Base-by-base conservation (phyloP, 2,888 invertebrate genomes). In the Andrena bucephala region DNA sequence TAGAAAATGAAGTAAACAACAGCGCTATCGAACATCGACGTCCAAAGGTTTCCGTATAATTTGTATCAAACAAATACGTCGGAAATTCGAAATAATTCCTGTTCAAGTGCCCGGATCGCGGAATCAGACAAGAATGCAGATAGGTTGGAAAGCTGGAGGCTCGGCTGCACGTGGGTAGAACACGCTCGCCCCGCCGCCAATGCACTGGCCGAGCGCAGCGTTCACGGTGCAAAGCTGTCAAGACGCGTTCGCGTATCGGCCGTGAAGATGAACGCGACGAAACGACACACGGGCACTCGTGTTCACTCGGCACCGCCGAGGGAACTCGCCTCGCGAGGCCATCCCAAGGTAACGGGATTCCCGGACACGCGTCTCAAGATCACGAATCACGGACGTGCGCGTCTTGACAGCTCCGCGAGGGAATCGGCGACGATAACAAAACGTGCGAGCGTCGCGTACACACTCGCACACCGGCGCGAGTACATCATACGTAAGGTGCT, bases 161-260 rank as follows among this genome's bases (percentile, higher is more conserved):
- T 62, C 65, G 72, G 66, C 54, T 62, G 70, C 85, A 85, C 85
- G 85, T 85, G 85, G 85, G 75, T 36, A 73, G 81, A 85, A 65
- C 80, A 70, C 59, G 76, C 31, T 50, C 31, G 54, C 54, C 36
- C 69, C 77, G 60, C 67, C 71, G 27, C 66, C 63, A 59, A 70
- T 57, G 36, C 67, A 65, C 62, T 10, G 65, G 7, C 31, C 52
- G 20, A 54, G 54, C 36, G 13, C 48, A 31, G 36, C 48, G 50
- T 72, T 62, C 62, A 59, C 68, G 42, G 16, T 33, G 36, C 69
- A 24, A 84, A 84, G 33, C 66, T 81, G 81, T 83, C 83, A 83
- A 69, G 82, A 54, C 42, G n/a, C 68, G 33, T 71, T 52, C 48
- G 24, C 13, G 48, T 36, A 36, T 62, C 50, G 24, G 24, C 24